phyloP scores from a whole-genome alignment of 1,140 invertebrate genomes.

The Luehdorfia chinensis region DNA sequence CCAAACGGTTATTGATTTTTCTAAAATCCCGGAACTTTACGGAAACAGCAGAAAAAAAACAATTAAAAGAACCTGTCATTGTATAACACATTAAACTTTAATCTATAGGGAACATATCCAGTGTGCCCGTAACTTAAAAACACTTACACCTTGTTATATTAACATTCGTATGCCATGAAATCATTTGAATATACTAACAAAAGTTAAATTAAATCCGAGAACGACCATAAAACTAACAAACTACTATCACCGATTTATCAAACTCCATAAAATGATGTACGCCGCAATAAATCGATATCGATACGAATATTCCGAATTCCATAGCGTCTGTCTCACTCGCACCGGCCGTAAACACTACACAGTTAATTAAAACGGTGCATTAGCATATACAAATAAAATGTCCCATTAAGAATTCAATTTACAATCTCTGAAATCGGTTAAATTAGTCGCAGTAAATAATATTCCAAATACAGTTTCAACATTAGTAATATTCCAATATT shows the following conservation, averaged over 20 bases:
- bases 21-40: too few species aligned
- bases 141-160: too few species aligned
- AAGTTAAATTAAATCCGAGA: slow-evolving; percentile 22
- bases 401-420: slow-evolving; percentile 75
- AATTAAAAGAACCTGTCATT: too few species aligned
- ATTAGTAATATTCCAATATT: too few species aligned
- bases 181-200: too few species aligned
- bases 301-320: slow-evolving; percentile 43
- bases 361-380: slow-evolving; percentile 71
- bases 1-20: too few species aligned
- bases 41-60: too few species aligned
- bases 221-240: slow-evolving; percentile 34
- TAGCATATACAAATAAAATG: slow-evolving; percentile 77
- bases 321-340: slow-evolving; percentile 31
- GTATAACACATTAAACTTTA: too few species aligned
- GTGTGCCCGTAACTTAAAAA: too few species aligned
- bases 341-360: slow-evolving; percentile 32
- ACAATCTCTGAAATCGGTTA: slow-evolving; percentile 72
- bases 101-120: too few species aligned
- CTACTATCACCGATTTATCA: slow-evolving; percentile 31
- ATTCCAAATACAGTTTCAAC: slow-evolving; percentile 54
- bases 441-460: slow-evolving; percentile 76
- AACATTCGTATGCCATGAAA: too few species aligned
- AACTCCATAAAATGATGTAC: slow-evolving; percentile 1
- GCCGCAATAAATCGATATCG: slow-evolving; percentile 38